Percentiles rank a stretch among this genome's conserved stretches.
Conservation (phyloP, 2,113 vertebrate genomes). For the Siniperca chuatsi region DNA sequence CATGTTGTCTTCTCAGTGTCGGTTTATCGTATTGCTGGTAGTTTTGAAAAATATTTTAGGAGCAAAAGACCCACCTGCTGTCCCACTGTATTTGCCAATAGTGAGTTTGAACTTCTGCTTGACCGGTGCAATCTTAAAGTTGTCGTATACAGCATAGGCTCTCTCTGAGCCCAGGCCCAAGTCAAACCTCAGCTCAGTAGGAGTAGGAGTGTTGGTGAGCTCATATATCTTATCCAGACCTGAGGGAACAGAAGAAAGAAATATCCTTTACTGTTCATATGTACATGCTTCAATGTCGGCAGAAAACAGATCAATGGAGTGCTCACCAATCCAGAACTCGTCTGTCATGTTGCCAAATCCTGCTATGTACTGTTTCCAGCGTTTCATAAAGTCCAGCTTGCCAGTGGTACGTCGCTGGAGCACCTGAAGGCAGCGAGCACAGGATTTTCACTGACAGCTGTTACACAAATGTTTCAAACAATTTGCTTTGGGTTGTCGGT, state of each 20-base stretch:
- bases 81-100: conserved; percentile 89
- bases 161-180: conserved; percentile 83
- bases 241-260: conserved; percentile 58
- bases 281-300: conserved; percentile 18
- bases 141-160: conserved; percentile 86
- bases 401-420: conserved; percentile 90
- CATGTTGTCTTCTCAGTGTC: not conserved
- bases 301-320: conserved; percentile 20
- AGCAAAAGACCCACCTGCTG: conserved; percentile 83
- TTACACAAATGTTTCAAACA: conserved; percentile 15
- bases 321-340: conserved; percentile 93
- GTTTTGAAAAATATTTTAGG: not conserved
- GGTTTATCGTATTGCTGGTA: not conserved
- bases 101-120: conserved; percentile 88
- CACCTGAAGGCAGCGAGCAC: conserved; percentile 78
- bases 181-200: conserved; percentile 87
- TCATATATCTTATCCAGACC: conserved; percentile 91
- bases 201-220: conserved; percentile 85
- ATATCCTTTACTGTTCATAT: not conserved
- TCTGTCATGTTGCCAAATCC: conserved; percentile 91
- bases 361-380: conserved; percentile 89
- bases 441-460: conserved; percentile 15
- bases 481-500: not conserved
- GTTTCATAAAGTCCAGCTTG: conserved; percentile 91
- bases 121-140: conserved; percentile 86